These are phyloP conservation scores for Bradypus variegatus DNA, from an alignment of 2,797 vertebrate genomes.

Conservation along the genomic window DNA sequence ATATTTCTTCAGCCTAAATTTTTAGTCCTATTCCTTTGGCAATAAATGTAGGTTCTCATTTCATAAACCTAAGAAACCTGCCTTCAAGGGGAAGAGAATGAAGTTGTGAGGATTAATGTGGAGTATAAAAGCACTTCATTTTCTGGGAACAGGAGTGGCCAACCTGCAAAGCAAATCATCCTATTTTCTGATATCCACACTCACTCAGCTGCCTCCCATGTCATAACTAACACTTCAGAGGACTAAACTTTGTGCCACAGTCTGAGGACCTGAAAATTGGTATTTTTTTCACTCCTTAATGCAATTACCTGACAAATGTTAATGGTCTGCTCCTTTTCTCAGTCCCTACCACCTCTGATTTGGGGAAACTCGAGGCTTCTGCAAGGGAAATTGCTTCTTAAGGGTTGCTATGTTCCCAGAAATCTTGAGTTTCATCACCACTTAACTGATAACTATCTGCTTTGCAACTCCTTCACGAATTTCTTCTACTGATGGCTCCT, in stretches of 20 bases:
- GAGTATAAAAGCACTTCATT: neutral
- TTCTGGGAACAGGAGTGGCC: neutral
- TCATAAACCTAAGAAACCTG: neutral
- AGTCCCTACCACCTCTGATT: too few relatives aligned
- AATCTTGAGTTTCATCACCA: neutral
- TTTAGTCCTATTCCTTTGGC: neutral
- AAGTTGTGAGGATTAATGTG: fast-evolving
- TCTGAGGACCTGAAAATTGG: too few relatives aligned
- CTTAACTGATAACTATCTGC: neutral
- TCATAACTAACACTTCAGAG: neutral
- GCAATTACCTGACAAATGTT: too few relatives aligned
- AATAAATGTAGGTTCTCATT: neutral
- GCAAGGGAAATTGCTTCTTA: neutral
- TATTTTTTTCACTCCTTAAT: too few relatives aligned
- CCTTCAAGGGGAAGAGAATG: fast-evolving
- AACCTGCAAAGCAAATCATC: neutral
- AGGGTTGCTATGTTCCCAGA: neutral
- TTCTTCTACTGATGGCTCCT: neutral
- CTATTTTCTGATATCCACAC: neutral
- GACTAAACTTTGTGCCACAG: neutral
- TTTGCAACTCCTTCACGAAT: neutral
- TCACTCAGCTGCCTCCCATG: neutral
- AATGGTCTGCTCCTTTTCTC: neutral
- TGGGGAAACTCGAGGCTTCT: neutral
- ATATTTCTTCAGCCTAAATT: neutral